Evolutionary conservation across 2,797 vertebrate species (phyloP), one percentile per base, ranked within the genome.

Genomic region (Sebastes umbrosus): DNA sequence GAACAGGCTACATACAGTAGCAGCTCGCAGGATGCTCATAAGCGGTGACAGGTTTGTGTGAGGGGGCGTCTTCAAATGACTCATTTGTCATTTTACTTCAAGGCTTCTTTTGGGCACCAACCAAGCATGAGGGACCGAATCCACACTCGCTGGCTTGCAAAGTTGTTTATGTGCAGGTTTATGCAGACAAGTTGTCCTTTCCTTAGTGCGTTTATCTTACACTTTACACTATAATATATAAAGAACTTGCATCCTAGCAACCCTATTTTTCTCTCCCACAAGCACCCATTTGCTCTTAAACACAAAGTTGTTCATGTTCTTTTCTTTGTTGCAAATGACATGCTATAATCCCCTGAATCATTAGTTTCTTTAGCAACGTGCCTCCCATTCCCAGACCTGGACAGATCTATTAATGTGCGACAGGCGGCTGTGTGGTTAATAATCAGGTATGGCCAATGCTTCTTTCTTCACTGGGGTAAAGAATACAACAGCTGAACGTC

Each of bases 81-180:
- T 93, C 93, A 94, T 93, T 94, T 92, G 93, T 94, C 93, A 92
- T 94, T 92, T 94, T 88, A 91, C 92, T 94, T 91, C 79, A 84
- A 93, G 92, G 94, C 93, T 83, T 90, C 84, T 92, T 90, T 88
- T 85, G 77, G 90, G 86, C 86, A 80, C 70, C 90, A 87, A 80
- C 85, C 91, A 90, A 90, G 89, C 92, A 82, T 83, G 85, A 93
- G 88, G 72, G 91, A 59, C 78, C 4, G 12, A 87, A 86, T 52
- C 66, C 84, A 79, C 83, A 77, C 18, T 88, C 75, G 16, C 71
- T 81, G 83, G 22, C 75, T 75, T 68, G n/a, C 67, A 73, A 75
- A 86, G 72, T 81, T 88, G 85, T 87, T 85, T 81, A 69, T 81
- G 69, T 84, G 76, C 58, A 77, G 66, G 57, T 84, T 75, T 83